phyloP scores from a whole-genome alignment of 2,888 invertebrate genomes.

The Platyscelio sp. region DNA sequence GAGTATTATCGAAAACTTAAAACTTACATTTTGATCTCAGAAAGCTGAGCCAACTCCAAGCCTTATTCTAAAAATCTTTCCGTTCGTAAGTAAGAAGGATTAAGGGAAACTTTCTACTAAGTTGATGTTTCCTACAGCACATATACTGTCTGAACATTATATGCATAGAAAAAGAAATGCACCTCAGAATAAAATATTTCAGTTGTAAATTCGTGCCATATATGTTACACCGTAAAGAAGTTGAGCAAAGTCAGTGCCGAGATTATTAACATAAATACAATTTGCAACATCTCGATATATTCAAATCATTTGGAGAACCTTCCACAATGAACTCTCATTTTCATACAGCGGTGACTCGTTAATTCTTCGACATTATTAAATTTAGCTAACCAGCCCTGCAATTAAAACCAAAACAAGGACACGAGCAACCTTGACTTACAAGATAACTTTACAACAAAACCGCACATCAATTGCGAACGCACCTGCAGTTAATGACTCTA shows the following conservation, averaged over 20 bases:
- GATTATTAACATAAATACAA: too few relatives aligned
- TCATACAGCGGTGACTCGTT: too few relatives aligned
- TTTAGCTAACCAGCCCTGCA: too few relatives aligned
- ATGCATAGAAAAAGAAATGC: conserved; percentile 33
- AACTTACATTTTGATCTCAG: conserved; percentile 74
- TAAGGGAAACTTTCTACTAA: conserved; percentile 72
- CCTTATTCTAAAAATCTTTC: conserved; percentile 63
- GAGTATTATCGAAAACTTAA: conserved; percentile 73
- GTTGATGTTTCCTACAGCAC: conserved; percentile 71
- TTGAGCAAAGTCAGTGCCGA: neutral
- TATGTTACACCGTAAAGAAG: neutral
- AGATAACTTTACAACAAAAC: too few relatives aligned
- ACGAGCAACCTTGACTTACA: too few relatives aligned
- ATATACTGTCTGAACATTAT: conserved; percentile 56
- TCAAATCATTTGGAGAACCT: too few relatives aligned
- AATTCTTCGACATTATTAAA: too few relatives aligned
- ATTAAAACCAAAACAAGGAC: too few relatives aligned
- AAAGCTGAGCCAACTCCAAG: conserved; percentile 52
- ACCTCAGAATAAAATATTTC: conserved; percentile 19
- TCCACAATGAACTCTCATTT: too few relatives aligned
- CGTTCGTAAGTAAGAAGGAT: conserved; percentile 73
- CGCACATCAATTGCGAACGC: too few relatives aligned
- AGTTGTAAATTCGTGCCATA: conserved; percentile 6
- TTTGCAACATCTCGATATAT: too few relatives aligned
- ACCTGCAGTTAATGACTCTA: too few relatives aligned